phyloP scores from a whole-genome alignment of 1,140 invertebrate species.

The Pararge aegeria region DNA sequence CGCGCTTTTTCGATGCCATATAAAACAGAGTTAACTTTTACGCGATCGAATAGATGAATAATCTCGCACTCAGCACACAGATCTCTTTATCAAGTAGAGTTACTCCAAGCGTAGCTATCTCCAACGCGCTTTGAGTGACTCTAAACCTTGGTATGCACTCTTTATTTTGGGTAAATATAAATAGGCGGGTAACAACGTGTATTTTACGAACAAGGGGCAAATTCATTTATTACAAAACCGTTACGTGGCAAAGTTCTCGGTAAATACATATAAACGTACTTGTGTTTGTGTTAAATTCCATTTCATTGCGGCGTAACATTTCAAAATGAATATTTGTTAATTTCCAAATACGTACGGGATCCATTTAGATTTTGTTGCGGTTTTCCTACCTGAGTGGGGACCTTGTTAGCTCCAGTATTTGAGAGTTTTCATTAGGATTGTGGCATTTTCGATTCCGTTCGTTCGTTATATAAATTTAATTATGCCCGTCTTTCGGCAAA shows the following conservation, averaged over 20 bases:
- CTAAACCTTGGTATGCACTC: too few species aligned
- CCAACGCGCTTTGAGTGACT: too few species aligned
- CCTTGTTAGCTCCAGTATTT: background rate
- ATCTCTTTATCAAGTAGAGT: too few species aligned
- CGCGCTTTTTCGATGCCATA: too few species aligned
- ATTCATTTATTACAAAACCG: background rate
- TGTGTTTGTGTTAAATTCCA: background rate
- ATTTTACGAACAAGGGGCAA: background rate
- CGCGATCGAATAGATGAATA: too few species aligned
- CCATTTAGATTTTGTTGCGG: slow-evolving; percentile 3
- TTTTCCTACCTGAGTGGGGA: background rate
- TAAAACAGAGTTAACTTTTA: too few species aligned
- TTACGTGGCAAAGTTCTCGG: background rate
- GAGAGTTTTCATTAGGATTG: background rate
- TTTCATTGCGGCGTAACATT: background rate
- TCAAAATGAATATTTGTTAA: slow-evolving; percentile 6
- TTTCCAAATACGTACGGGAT: background rate
- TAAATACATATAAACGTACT: background rate
- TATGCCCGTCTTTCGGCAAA: too few species aligned
- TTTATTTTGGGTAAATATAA: too few species aligned
- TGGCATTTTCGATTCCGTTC: too few species aligned
- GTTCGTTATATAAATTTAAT: too few species aligned
- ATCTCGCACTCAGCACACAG: too few species aligned
- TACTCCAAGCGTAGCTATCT: too few species aligned
- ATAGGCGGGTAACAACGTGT: background rate